Evolutionary conservation across 2,797 vertebrate species (phyloP).

Genomic region (Gymnothorax javanicus): DNA sequence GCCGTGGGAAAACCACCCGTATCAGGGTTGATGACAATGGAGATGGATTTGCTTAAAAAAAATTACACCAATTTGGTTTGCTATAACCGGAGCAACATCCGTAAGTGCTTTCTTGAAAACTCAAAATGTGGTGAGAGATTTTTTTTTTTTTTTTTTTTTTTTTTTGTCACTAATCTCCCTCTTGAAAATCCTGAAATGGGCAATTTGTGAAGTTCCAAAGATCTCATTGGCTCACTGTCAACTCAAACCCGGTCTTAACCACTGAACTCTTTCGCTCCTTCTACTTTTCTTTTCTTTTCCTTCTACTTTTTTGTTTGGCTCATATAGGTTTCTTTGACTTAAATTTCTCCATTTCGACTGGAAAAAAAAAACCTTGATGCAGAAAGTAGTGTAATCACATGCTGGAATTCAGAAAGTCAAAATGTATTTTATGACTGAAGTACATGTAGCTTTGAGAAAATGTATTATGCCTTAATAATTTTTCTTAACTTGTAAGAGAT

Average conservation of each 20-base stretch:
- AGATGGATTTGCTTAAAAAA: neutral
- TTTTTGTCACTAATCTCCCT: neutral
- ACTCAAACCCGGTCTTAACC: neutral
- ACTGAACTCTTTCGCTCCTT: neutral
- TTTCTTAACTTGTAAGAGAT: too few species aligned
- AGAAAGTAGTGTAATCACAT: too few species aligned
- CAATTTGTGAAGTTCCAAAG: neutral
- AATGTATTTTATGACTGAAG: too few species aligned
- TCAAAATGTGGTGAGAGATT: neutral
- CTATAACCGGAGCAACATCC: neutral
- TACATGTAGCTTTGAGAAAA: too few species aligned
- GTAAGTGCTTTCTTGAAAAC: neutral
- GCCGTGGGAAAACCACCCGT: neutral
- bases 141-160: neutral
- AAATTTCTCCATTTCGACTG: too few species aligned
- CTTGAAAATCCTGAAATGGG: neutral
- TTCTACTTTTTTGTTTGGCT: neutral
- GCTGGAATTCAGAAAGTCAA: too few species aligned
- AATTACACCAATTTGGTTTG: neutral
- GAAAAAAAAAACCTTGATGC: too few species aligned
- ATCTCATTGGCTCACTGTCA: neutral
- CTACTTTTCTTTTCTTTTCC: neutral
- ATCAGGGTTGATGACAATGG: neutral
- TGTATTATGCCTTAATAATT: too few species aligned
- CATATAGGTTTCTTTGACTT: neutral